Evolutionary conservation across 1,140 invertebrate genomes (phyloP).

Genomic region (Pseudomyrmex dendroicus): DNA sequence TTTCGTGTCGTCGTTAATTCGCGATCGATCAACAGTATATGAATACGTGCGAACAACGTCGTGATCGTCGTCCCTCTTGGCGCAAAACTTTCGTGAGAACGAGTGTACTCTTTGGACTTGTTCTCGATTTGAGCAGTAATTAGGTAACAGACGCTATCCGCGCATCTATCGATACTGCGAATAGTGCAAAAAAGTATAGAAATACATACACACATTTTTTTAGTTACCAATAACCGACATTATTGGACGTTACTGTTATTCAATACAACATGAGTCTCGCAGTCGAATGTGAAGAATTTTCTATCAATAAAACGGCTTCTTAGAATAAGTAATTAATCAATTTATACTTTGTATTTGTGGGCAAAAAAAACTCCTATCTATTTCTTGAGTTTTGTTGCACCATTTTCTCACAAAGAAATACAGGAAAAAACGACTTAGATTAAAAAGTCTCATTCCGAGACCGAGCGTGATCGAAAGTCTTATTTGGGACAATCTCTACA

Average conservation of each 20-base stretch:
- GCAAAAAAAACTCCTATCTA: conserved; percentile 26
- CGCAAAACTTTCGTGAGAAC: conserved; percentile 12
- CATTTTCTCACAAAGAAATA: conserved; percentile 41
- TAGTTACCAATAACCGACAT: background rate
- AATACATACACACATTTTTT: conserved; percentile 32
- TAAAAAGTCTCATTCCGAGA: conserved; percentile 41
- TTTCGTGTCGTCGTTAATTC: conserved; percentile 26
- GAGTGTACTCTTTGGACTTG: background rate
- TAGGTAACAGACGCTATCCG: conserved; percentile 38
- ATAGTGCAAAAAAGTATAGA: conserved; percentile 40
- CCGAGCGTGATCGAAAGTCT: conserved; percentile 30
- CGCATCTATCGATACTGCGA: conserved; percentile 4
- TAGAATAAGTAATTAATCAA: conserved; percentile 50
- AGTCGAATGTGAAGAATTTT: conserved; percentile 12
- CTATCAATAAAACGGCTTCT: conserved; percentile 32
- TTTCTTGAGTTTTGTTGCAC: conserved; percentile 7
- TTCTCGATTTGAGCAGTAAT: conserved; percentile 42
- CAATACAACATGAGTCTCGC: background rate
- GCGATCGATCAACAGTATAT: conserved; percentile 3
- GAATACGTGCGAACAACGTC: background rate
- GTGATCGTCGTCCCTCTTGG: background rate
- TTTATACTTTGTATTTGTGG: conserved; percentile 54
- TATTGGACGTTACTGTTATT: conserved; percentile 1
- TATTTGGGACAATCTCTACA: conserved; percentile 47
- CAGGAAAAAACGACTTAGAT: conserved; percentile 32